Evolutionary conservation across 2,888 invertebrate genomes (phyloP).

Genomic region (Auanema freiburgensis): DNA sequence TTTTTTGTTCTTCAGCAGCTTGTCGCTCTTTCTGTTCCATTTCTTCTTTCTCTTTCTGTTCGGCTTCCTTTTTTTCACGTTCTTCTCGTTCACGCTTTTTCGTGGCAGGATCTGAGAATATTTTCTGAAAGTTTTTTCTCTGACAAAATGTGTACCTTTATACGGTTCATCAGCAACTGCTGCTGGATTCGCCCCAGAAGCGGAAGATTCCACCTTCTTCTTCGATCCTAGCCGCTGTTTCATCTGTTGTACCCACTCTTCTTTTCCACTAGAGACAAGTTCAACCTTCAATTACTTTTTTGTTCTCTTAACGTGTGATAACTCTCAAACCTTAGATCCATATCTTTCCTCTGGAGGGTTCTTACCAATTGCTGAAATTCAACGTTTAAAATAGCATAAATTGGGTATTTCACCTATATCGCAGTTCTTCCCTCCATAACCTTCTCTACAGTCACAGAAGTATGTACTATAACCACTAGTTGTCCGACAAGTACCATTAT

Average conservation of each 20-base stretch:
- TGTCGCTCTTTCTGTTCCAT: constrained; percentile 26
- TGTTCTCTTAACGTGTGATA: no score
- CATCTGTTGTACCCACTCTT: constrained; percentile 62
- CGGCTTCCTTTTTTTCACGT: constrained; percentile 36
- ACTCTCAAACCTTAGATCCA: constrained; percentile 39
- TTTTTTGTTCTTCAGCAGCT: constrained; percentile 28
- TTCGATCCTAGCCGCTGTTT: constrained; percentile 28
- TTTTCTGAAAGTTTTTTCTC: not conserved
- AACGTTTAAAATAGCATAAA: not conserved
- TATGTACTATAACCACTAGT: constrained; percentile 51
- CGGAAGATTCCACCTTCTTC: constrained; percentile 2
- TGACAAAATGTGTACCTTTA: constrained; percentile 39
- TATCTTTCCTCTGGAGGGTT: constrained; percentile 45
- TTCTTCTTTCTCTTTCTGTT: constrained; percentile 27
- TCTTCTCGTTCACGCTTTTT: constrained; percentile 42
- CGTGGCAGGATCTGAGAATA: constrained; percentile 36
- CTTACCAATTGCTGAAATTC: constrained; percentile 40
- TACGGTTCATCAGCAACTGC: constrained; percentile 43
- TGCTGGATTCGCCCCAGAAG: constrained; percentile 11
- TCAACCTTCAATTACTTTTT: constrained; percentile 27
- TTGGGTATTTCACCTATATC: constrained; percentile 47
- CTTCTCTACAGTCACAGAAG: constrained; percentile 57
- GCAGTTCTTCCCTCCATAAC: constrained; percentile 58
- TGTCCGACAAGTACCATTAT: constrained; percentile 62
- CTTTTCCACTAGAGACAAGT: constrained; percentile 56